phyloP scores from a whole-genome alignment of 2,888 invertebrate genomes.

The Chaitophorus viminalis region DNA sequence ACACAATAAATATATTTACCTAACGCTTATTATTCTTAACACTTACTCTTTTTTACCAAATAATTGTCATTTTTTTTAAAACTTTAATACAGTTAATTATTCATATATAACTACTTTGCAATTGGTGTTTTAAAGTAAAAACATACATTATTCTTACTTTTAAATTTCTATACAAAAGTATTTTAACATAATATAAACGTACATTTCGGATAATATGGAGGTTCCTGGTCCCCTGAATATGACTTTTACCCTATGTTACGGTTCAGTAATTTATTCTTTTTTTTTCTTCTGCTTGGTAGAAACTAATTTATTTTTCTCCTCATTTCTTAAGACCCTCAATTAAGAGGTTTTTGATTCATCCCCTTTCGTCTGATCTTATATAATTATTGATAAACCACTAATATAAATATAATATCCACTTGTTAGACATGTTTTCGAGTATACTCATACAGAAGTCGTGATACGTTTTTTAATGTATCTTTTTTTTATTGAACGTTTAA shows the following conservation, averaged over 20 bases:
- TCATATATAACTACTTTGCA: no score
- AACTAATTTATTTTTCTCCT: conserved; percentile 29
- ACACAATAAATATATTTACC: no score
- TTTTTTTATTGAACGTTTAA: conserved; percentile 11
- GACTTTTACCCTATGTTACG: conserved; percentile 16
- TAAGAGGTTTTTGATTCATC: conserved; percentile 8
- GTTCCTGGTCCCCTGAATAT: neutral
- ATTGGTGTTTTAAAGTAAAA: no score
- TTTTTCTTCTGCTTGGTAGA: neutral
- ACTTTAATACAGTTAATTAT: no score
- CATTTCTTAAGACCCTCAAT: conserved; percentile 21
- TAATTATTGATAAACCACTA: conserved; percentile 34
- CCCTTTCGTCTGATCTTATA: conserved; percentile 30
- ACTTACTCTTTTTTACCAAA: no score
- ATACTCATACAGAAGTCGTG: neutral
- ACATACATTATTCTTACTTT: neutral
- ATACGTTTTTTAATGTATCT: neutral
- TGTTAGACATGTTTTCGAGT: conserved; percentile 38
- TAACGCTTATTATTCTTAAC: no score
- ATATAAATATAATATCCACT: conserved; percentile 36
- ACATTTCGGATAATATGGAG: neutral
- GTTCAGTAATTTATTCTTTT: conserved; percentile 22
- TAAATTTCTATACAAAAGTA: neutral
- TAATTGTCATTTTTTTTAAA: no score
- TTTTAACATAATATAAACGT: neutral